A percentile compares a stretch with the other conserved stretches of the same genome.
phyloP scores from a whole-genome alignment of 2,888 invertebrate species.

The Lepeophtheirus nordmannii region DNA sequence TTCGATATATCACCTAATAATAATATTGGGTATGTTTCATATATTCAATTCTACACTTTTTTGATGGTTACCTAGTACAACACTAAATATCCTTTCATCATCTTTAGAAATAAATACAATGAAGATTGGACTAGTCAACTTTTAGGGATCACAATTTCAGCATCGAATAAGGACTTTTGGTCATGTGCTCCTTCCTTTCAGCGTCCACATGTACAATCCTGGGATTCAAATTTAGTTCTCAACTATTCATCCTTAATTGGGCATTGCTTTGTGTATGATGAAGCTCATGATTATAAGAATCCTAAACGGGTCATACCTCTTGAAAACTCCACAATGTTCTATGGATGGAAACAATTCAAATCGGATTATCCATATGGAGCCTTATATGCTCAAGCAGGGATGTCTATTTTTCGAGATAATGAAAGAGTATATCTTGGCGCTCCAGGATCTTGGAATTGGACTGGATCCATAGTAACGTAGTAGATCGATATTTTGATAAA shows the following conservation, averaged over 20 bases:
- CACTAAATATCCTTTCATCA: no score
- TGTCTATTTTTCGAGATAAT: slow-evolving; percentile 6
- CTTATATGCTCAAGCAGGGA: slow-evolving; percentile 13
- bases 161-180: slow-evolving; percentile 1
- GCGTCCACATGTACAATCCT: background rate
- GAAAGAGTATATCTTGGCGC: slow-evolving; percentile 6
- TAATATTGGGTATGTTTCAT: no score
- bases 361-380: slow-evolving; percentile 12
- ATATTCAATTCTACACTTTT: no score
- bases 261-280: slow-evolving; percentile 10
- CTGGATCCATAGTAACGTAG: slow-evolving; percentile 14
- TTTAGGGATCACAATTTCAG: background rate
- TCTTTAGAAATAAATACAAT: background rate
- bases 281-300: background rate
- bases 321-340: background rate
- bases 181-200: slow-evolving; percentile 19
- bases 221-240: background rate
- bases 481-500: background rate
- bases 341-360: background rate
- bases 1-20: background rate
- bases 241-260: slow-evolving; percentile 8
- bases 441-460: slow-evolving; percentile 23
- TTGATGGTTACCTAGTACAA: no score
- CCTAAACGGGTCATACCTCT: background rate
- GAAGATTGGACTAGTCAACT: background rate